These are phyloP conservation scores for Maconellicoccus hirsutus DNA, from an alignment of 1,140 invertebrate species.

Conservation along the genomic window DNA sequence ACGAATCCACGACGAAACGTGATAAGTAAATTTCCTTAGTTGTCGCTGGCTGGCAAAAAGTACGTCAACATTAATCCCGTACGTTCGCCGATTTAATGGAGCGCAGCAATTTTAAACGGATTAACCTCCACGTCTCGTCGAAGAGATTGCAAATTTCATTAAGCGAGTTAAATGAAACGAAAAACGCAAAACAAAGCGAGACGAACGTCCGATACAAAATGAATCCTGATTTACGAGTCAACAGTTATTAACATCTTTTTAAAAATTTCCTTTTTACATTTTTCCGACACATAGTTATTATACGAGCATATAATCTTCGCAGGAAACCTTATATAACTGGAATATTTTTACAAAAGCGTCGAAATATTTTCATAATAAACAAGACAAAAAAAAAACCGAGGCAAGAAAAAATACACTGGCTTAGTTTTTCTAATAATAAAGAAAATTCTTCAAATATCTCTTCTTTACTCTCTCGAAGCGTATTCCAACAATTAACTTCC, in stretches of 20 bases:
- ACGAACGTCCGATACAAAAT: background rate
- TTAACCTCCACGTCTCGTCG: background rate
- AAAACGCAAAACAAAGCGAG: background rate
- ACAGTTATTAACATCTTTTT: background rate
- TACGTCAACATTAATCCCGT: background rate
- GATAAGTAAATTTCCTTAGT: background rate
- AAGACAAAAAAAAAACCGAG: no score
- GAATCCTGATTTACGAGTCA: background rate
- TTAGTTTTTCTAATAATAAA: no score
- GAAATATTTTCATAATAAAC: no score
- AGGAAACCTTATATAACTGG: background rate
- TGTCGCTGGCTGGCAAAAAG: background rate
- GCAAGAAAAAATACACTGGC: no score
- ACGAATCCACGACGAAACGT: no score
- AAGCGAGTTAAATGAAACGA: conserved; percentile 3
- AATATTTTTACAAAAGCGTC: no score
- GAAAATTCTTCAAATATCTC: no score
- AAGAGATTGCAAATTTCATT: background rate
- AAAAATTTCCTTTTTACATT: background rate
- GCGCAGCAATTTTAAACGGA: conserved; percentile 2
- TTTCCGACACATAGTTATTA: background rate
- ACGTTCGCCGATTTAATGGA: conserved; percentile 8
- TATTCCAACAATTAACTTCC: no score
- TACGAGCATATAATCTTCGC: background rate
- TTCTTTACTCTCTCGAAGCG: no score